These are phyloP conservation scores for Acrocephalus kingi DNA, from an alignment of 2,113 vertebrate genomes.

Conservation along the genomic window DNA sequence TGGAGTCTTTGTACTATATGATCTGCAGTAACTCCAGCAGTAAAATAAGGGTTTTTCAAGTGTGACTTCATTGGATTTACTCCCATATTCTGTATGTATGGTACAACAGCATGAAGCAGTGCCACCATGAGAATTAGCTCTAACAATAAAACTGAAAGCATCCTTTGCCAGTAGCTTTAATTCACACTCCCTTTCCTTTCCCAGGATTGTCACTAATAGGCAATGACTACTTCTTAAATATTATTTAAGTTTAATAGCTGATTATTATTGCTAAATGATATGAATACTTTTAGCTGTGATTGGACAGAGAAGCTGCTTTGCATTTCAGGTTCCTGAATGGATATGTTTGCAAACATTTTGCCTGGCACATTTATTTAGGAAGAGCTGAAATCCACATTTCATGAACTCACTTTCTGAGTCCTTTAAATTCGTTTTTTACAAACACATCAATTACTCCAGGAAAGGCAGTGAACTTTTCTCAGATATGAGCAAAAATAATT, in stretches of 20 bases:
- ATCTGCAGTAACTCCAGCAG: background rate
- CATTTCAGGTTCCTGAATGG: background rate
- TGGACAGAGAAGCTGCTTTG: background rate
- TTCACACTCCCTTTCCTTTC: slow-evolving; percentile 19
- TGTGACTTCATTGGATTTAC: background rate
- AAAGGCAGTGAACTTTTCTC: background rate
- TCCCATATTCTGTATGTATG: background rate
- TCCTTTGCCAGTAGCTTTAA: slow-evolving; percentile 27
- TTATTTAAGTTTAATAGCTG: slow-evolving; percentile 19
- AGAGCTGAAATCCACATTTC: background rate
- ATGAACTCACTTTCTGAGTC: background rate
- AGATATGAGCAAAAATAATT: slow-evolving; percentile 14
- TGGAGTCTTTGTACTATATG: background rate
- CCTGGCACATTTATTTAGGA: background rate
- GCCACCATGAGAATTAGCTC: background rate
- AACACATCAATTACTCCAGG: background rate
- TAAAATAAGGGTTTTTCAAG: background rate
- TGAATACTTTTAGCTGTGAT: background rate
- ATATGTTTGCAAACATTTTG: background rate
- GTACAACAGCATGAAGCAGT: background rate
- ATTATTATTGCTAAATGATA: slow-evolving; percentile 16
- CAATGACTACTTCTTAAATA: slow-evolving; percentile 28
- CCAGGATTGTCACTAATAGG: slow-evolving; percentile 1
- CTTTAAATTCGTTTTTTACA: background rate
- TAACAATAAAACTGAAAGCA: background rate